Base-by-base conservation (phyloP, 2,797 vertebrate species). In the Protosalanx chinensis region DNA sequence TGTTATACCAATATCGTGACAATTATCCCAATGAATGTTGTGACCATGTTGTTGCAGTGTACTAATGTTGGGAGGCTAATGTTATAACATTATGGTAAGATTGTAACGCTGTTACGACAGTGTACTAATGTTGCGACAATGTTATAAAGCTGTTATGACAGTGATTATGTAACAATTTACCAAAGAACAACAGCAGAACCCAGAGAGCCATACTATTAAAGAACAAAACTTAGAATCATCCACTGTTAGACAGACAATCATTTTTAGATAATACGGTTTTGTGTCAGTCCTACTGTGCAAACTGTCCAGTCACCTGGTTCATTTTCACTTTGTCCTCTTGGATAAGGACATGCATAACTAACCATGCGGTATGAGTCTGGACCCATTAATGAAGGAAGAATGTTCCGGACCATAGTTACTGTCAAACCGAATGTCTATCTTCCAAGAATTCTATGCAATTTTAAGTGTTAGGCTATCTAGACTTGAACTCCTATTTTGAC, bases 401-500 rank as follows among this genome's bases (percentile, higher is more conserved):
- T 61, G 30, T 20, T 63, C 57, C 37, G 59, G 56, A 75, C 32
- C 59, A 65, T 58, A 64, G 64, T 64, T 15, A 62, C 67, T 71
- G 70, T 58, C 76, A 78, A 74, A 80, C 56, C 30, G 61, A 71
- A 81, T 81, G 74, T 73, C 72, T 73, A 67, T 76, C 57, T 58
- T 67, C 27, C 59, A 33, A n/a, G 27, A 20, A 72, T 60, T 64
- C 30, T 82, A 75, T 71, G 74, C 74, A 83, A 62, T 41, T 67
- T 76, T 79, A 80, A 87, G 86, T 91, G 79, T 83, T 86, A 84
- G 23, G 20, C 76, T 83, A 83, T 77, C 80, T 77, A 74, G 86
- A 93, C 89, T 90, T 91, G 87, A 88, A 90, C 75, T 72, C 76
- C 77, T 77, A 74, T 81, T 79, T 72, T 79, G 82, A 80, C 77